These are phyloP conservation scores for Halichoerus grypus DNA, from an alignment of 2,113 vertebrate genomes.

Conservation along the genomic window DNA sequence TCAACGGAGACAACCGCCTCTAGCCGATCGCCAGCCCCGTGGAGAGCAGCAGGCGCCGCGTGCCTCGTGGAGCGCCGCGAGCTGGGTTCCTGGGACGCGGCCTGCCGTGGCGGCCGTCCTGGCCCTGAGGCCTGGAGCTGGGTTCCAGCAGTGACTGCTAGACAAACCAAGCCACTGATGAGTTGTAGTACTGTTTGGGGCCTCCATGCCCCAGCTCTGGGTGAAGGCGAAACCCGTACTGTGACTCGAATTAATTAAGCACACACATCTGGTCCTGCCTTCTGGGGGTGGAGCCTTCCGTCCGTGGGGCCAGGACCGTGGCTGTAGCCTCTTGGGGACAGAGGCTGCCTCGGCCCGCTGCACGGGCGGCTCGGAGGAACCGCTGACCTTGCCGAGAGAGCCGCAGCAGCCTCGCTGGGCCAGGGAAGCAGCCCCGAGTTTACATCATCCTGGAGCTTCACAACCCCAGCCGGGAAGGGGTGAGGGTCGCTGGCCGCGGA, in stretches of 20 bases:
- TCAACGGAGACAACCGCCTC: conserved; percentile 96
- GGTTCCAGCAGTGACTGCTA: conserved; percentile 83
- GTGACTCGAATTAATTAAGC: conserved; percentile 44
- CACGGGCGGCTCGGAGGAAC: conserved; percentile 53
- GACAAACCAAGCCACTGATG: conserved; percentile 79
- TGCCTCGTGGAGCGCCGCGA: conserved; percentile 93
- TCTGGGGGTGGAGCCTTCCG: conserved; percentile 50
- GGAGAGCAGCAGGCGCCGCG: conserved; percentile 89
- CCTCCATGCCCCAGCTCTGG: conserved; percentile 54
- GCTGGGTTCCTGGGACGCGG: conserved; percentile 95
- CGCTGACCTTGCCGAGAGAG: conserved; percentile 37
- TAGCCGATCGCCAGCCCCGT: conserved; percentile 79
- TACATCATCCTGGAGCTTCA: conserved; percentile 84
- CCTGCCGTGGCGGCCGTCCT: conserved; percentile 92
- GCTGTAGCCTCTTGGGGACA: conserved; percentile 23
- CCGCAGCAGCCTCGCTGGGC: conserved; percentile 53
- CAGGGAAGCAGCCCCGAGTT: conserved; percentile 67
- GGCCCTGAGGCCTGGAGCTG: conserved; percentile 89
- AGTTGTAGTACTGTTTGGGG: conserved; percentile 51
- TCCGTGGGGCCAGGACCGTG: conserved; percentile 51
- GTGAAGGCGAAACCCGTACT: conserved; percentile 72
- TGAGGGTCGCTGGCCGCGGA: conserved; percentile 10
- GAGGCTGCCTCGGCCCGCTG: conserved; percentile 29
- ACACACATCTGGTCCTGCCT: conserved; percentile 68
- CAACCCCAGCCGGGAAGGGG: conserved; percentile 64